Base-by-base conservation (phyloP, 2,888 invertebrate genomes). In the Oeneis ivallda region DNA sequence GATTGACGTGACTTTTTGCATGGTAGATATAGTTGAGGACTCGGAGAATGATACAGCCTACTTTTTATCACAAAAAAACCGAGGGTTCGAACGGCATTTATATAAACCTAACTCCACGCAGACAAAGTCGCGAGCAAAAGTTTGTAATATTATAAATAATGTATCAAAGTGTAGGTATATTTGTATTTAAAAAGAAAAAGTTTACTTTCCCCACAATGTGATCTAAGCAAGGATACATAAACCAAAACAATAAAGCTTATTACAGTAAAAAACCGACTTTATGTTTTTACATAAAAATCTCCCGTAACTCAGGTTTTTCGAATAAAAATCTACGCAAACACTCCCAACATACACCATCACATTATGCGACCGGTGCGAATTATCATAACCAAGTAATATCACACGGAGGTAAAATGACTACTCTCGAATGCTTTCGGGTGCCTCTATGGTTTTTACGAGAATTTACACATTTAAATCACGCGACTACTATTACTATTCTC, bases 341-440 rank as follows among this genome's bases (percentile, higher is more conserved):
- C 66, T 83, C 79, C 71, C 80, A 74, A 72, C 75, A 76, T 77
- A 77, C 82, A 77, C 82, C 85, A 87, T 90, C 80, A 77, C 88
- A 90, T 90, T 90, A 90, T 90, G 89, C 89, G 83, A 76, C 83
- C 77, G 74, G 78, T 79, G 80, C 77, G 72, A 79, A 90, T 90
- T 91, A 89, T 86, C 90, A 91, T 90, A 89, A 87, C 84, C 76
- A 81, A 81, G 81, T 83, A 80, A 81, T 80, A 80, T 76, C 59
- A 17, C 59, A 57, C 58, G 43, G 53, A 69, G 66, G 66, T 66
- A 77, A 74, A 71, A 72, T 72, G 62, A 72, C 26, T 26, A 69
- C 67, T 75, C 77, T 75, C 7, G 76, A 78, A 74, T 58, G 45
- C 45, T 34, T 32, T 45, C 10, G 8, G 8, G 45, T 17, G 60